A percentile compares a stretch with the other conserved stretches of the same genome.
These are phyloP conservation scores for Myrmecophaga tridactyla DNA, from an alignment of 2,113 vertebrate genomes.

Conservation along the genomic window DNA sequence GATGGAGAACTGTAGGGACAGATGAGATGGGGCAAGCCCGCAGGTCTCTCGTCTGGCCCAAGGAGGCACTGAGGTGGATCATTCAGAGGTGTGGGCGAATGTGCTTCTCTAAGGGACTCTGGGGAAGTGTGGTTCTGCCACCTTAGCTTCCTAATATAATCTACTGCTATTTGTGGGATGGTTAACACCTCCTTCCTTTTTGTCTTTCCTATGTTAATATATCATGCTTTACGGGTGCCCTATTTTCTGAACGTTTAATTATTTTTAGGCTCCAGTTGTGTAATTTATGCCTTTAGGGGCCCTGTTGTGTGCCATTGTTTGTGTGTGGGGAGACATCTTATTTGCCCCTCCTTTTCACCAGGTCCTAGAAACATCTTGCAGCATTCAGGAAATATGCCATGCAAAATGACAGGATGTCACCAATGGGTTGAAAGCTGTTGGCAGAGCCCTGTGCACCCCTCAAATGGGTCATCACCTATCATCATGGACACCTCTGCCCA, in stretches of 20 bases:
- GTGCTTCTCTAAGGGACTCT: slow-evolving; percentile 32
- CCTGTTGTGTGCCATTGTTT: no score
- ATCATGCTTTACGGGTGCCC: not conserved
- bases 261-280: not conserved
- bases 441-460: no score
- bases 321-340: not conserved
- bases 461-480: no score
- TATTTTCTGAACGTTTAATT: not conserved
- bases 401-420: not conserved
- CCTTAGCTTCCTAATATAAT: slow-evolving; percentile 22
- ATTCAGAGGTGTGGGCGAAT: not conserved
- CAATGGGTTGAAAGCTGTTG: not conserved
- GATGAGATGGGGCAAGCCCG: not conserved
- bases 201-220: not conserved
- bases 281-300: not conserved
- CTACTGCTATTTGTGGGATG: not conserved
- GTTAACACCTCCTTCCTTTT: not conserved
- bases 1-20: not conserved
- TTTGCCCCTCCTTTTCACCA: not conserved
- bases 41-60: not conserved
- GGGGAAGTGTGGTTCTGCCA: not conserved
- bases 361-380: not conserved
- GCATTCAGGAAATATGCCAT: not conserved
- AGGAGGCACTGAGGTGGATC: not conserved
- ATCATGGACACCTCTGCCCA: no score